phyloP scores from a whole-genome alignment of 2,797 vertebrate species.

The Enteromius radiatus region DNA sequence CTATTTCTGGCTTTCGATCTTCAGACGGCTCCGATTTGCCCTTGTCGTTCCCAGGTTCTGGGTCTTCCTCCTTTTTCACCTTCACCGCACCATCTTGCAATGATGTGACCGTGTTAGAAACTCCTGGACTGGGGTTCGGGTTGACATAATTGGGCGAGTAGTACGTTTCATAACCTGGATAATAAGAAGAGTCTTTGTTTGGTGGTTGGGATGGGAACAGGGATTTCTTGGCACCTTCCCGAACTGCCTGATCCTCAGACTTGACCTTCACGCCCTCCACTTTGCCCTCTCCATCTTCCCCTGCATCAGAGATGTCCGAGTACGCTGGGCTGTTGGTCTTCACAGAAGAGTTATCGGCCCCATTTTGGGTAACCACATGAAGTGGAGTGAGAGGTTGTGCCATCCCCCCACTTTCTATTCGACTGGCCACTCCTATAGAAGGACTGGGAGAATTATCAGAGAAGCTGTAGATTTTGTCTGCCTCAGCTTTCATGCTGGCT shows the following conservation, averaged over 20 bases:
- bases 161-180: conserved; percentile 90
- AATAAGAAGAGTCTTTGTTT: conserved; percentile 94
- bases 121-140: conserved; percentile 90
- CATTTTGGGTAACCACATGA: conserved; percentile 92
- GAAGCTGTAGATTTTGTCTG: conserved; percentile 98
- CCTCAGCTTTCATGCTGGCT: conserved; percentile 98
- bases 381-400: conserved; percentile 90
- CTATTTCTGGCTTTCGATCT: conserved; percentile 88
- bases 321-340: conserved; percentile 98
- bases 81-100: conserved; percentile 83
- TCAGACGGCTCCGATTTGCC: conserved; percentile 88
- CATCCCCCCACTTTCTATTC: conserved; percentile 87
- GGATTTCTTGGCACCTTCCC: conserved; percentile 94
- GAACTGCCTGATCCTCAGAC: conserved; percentile 88
- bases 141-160: conserved; percentile 94
- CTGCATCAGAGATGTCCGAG: conserved; percentile 97
- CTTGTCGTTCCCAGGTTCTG: conserved; percentile 87
- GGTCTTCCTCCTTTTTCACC: conserved; percentile 93
- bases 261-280: conserved; percentile 86
- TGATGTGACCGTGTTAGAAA: conserved; percentile 80
- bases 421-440: conserved; percentile 90
- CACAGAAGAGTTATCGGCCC: conserved; percentile 92
- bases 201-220: conserved; percentile 89
- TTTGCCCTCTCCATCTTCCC: conserved; percentile 96
- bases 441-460: conserved; percentile 97